phyloP scores from a whole-genome alignment of 2,113 vertebrate genomes.

The Cariama cristata region DNA sequence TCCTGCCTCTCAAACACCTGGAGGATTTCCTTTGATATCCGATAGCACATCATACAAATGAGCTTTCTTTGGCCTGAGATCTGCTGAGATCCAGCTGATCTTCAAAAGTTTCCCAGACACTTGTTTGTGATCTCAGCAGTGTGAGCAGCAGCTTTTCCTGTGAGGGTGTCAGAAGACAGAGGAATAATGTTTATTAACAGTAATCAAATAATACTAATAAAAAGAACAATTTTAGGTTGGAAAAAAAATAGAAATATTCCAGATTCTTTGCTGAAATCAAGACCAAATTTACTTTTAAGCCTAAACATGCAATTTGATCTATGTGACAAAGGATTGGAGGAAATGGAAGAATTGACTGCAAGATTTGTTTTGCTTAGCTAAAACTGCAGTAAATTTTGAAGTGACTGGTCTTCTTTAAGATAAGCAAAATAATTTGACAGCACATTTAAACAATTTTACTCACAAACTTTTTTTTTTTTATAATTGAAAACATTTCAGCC shows the following conservation, averaged over 20 bases:
- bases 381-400: not conserved
- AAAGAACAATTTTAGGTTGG: not conserved
- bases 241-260: not conserved
- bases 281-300: not conserved
- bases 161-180: not conserved
- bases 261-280: not conserved
- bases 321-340: not conserved
- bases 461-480: not conserved
- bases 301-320: not conserved
- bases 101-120: not conserved
- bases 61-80: not conserved
- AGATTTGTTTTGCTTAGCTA: not conserved
- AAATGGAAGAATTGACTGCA: fast-evolving
- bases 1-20: not conserved
- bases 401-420: not conserved
- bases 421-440: not conserved
- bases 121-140: not conserved
- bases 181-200: not conserved
- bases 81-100: not conserved
- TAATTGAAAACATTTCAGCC: not conserved
- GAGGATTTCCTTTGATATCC: not conserved
- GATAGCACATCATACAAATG: too few relatives aligned
- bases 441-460: not conserved
- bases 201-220: not conserved
- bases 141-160: not conserved